Conservation (phyloP, 2,888 invertebrate genomes). For the Pachliopta kotzebuea region DNA sequence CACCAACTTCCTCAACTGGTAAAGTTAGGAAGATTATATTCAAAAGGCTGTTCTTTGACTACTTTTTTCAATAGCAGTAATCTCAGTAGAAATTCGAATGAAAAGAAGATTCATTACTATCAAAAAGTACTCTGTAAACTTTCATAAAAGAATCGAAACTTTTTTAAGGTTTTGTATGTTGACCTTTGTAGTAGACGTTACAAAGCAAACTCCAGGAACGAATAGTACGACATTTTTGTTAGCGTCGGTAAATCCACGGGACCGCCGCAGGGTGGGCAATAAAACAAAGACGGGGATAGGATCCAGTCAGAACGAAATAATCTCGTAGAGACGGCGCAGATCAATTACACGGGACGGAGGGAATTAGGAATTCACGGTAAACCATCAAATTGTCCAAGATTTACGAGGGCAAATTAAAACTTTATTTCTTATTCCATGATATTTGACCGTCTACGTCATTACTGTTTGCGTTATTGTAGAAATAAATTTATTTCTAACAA, state of each 20-base stretch:
- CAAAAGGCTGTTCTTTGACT: background rate
- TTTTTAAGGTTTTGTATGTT: conserved; percentile 9
- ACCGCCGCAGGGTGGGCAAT: conserved; percentile 41
- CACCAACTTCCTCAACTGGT: too few species aligned
- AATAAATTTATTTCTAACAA: too few species aligned
- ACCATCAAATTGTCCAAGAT: conserved; percentile 50
- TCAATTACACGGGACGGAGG: conserved; percentile 53
- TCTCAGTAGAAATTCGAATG: too few species aligned
- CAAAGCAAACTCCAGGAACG: conserved; percentile 34
- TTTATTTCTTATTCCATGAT: conserved; percentile 34
- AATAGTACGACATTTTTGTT: conserved; percentile 40
- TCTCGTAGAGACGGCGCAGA: conserved; percentile 46
- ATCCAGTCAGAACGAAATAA: conserved; percentile 52
- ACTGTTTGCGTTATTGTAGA: too few species aligned
- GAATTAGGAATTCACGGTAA: conserved; percentile 46
- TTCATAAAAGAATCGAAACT: conserved; percentile 2
- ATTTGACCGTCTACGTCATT: conserved; percentile 6
- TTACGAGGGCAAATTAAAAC: conserved; percentile 44
- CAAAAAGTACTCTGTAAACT: background rate
- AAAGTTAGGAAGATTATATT: background rate
- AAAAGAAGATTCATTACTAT: too few species aligned
- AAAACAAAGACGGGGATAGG: conserved; percentile 42
- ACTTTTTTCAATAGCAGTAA: too few species aligned
- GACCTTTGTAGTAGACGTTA: conserved; percentile 27
- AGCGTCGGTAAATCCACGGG: conserved; percentile 38